Evolutionary conservation across 2,113 vertebrate genomes (phyloP).

Genomic region (Onychostoma macrolepis): DNA sequence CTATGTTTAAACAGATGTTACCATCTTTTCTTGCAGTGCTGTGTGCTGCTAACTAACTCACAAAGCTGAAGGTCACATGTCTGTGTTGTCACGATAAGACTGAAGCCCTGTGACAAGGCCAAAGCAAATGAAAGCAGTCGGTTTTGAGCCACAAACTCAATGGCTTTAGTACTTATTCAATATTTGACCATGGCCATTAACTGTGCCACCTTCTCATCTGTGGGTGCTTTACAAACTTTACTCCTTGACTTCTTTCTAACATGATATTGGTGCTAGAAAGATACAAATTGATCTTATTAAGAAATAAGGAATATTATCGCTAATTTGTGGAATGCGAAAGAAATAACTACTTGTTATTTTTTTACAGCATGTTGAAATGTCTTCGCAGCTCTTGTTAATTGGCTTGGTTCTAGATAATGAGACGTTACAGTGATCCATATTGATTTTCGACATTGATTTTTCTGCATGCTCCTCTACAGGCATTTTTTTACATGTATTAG

Average conservation of each 20-base stretch:
- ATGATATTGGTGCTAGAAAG: not conserved
- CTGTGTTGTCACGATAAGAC: slow-evolving; percentile 2
- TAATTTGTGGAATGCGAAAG: not conserved
- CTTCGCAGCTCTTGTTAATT: not conserved
- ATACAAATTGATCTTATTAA: not conserved
- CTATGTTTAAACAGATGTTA: not conserved
- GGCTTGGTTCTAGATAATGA: slow-evolving; percentile 16
- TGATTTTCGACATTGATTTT: slow-evolving; percentile 14
- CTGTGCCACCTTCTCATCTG: not conserved
- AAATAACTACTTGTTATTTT: not conserved
- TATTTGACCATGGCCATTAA: not conserved
- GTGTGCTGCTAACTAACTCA: not conserved
- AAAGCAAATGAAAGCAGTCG: not conserved
- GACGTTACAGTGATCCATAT: not conserved
- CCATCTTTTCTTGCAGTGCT: not conserved
- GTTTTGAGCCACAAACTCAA: not conserved
- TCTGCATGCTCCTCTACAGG: not conserved
- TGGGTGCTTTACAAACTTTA: not conserved
- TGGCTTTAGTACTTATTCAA: not conserved
- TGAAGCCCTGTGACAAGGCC: slow-evolving; percentile 2
- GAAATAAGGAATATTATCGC: not conserved
- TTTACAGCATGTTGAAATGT: not conserved
- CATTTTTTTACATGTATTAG: not conserved
- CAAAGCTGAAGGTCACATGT: slow-evolving; percentile 9
- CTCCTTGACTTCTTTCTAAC: not conserved